Base-by-base conservation (phyloP, 2,113 vertebrate genomes). In the Sterrhoptilus dennistouni region DNA sequence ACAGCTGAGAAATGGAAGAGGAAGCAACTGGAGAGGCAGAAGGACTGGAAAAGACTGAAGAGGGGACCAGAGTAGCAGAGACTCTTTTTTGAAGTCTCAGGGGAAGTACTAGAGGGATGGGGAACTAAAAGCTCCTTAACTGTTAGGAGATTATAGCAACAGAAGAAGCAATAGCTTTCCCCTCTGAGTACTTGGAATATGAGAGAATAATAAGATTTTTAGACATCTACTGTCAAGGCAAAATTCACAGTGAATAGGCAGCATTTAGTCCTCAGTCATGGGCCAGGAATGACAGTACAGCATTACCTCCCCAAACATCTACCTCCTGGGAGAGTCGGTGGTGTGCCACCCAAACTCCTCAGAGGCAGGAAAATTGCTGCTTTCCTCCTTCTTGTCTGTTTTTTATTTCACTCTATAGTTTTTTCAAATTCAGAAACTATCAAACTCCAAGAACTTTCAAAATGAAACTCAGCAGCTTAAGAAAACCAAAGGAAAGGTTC, bases 281-380 rank as follows among this genome's bases (percentile, higher is more conserved):
- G 50, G 29, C 38, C 56, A 89, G 33, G 42, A 77, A 33, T 47
- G 65, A 64, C 0, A 0, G 68, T 31, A 57, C 38, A 80, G 71
- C 28, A 24, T 21, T 42, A 9, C 24, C 45, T 14, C 36, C 35
- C 28, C 49, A 15, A 7, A 65, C 0, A 12, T 11, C 53, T 47
- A 22, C 16, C 38, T 49, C 54, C 18, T 14, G n/a, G n/a, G 9
- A 81, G 50, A 87, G 21, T 17, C 0, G 0, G 57, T 1, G 2
- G n/a, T 7, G 15, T 59, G 70, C 9, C 3, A 57, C 38, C 6
- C 60, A 33, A 8, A 6, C 28, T 82, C 66, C 33, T 44, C 53
- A 49, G 6, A 2, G 4, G n/a, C 14, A 20, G 56, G 8, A 38
- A 60, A 52, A 76, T 16, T 14, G 4, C 42, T 59, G 35, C 47